A percentile compares a stretch with the other conserved stretches of the same genome.
These are phyloP conservation scores for Solen grandis DNA, from an alignment of 1,140 invertebrate genomes.

Conservation along the genomic window DNA sequence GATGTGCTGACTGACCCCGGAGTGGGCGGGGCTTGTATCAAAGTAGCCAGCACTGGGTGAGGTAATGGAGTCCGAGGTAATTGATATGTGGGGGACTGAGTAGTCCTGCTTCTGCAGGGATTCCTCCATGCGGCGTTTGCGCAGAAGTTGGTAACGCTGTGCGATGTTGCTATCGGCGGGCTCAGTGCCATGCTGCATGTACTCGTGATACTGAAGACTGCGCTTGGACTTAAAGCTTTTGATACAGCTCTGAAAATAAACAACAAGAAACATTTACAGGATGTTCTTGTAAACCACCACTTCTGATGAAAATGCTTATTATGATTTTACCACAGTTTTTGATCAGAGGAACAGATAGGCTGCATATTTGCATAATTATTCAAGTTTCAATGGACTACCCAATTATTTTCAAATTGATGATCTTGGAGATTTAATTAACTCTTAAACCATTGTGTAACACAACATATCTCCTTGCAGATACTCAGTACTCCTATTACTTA, in stretches of 20 bases:
- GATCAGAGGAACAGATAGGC: not conserved
- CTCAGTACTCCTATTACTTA: too few species aligned
- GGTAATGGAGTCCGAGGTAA: not conserved
- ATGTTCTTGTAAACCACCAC: not conserved
- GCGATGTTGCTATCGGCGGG: constrained; percentile 36
- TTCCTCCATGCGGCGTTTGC: not conserved
- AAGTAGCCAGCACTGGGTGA: constrained; percentile 7
- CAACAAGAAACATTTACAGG: not conserved
- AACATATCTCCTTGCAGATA: too few species aligned
- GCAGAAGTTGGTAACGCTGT: constrained; percentile 15
- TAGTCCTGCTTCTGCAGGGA: constrained; percentile 29
- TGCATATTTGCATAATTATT: not conserved
- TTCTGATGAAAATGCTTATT: not conserved
- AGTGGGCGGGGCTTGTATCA: not conserved
- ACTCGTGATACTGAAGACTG: constrained; percentile 73
- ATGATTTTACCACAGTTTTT: not conserved
- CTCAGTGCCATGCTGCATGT: constrained; percentile 66
- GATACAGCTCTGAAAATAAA: constrained; percentile 69
- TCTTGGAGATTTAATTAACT: too few species aligned
- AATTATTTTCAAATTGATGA: not conserved
- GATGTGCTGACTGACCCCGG: not conserved
- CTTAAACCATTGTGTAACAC: too few species aligned
- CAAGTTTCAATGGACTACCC: not conserved
- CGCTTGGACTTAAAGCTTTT: constrained; percentile 76
- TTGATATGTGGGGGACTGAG: too few species aligned